Evolutionary conservation across 2,797 vertebrate genomes (phyloP), one percentile per base, ranked within the genome.

Genomic region (Falco cherrug): DNA sequence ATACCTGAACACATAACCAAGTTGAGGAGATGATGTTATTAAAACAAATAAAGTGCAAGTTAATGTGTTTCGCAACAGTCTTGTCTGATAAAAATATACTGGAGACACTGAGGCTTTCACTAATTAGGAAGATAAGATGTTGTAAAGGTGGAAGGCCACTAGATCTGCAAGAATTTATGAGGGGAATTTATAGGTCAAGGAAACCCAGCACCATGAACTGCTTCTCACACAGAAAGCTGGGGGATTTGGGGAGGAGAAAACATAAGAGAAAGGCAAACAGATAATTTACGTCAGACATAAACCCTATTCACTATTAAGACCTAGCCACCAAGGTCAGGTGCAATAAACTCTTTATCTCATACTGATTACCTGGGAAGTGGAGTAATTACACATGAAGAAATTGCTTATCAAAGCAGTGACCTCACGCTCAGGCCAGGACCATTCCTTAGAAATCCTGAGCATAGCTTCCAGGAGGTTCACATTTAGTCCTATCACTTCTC

Each of bases 51-150:
- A 71, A 81, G 39, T 53, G 31, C 14, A 3, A 82, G 75, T 48
- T 79, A 81, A 78, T 24, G 13, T 7, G 6, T 43, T 94, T 90
- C n/a, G 2, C 74, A 85, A 64, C 22, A 83, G 18, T 39, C 13
- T 75, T 4, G 5, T 16, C 60, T 80, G 68, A 78, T 35, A 61
- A 77, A 78, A 94, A 54, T 3, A 2, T 71, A 64, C n/a, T 50
- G 25, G 39, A 9, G 53, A 60, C 33, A 51, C 10, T 21, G 31
- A 93, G 53, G 64, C 18, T 79, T 87, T 88, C 7, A 33, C 92
- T 92, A 92, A 76, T 86, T 76, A 90, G 96, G 45, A 92, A 90
- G 74, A 76, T n/a, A 87, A 86, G 61, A 77, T 54, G 31, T 48
- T 93, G 47, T 67, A 53, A 90, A 93, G 43, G 41, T 48, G 92